Base-by-base conservation (phyloP, 2,888 invertebrate genomes). In the Dastarcus helophoroides region DNA sequence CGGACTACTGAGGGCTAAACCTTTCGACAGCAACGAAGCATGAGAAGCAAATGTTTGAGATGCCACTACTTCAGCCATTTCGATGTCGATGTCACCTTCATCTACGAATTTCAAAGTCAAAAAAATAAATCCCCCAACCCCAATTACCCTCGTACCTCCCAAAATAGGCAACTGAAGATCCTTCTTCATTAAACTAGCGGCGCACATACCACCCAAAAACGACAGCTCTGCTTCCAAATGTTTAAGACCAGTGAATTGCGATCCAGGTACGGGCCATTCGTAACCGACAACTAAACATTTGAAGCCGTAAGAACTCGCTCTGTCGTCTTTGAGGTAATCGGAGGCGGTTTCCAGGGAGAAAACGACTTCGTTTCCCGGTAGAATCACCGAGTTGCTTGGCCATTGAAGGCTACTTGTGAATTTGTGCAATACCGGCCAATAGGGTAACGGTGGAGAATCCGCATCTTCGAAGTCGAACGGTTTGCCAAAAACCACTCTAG, bases 271-370 rank as follows among this genome's bases (percentile, higher is more conserved):
- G 5, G 69, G 77, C 78, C 76, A 89, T 59, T 77, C 91, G 60
- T 75, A 89, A 37, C 79, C 93, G 51, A 82, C 74, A 31, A 82
- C 78, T 15, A 84, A 63, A 53, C 84, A 84, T 39, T 76, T 86
- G 68, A 79, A 94, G 44, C 72, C 80, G 56, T 75, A 89, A 37
- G 77, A 76, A 51, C 75, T 75, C 1, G 77, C 77, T 49, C 82
- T 79, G 42, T 88, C 91, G 60, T 90, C 89, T 50, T 86, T 88
- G 37, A 90, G 74, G 59, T 94, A 95, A 58, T 94, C 83, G 0
- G 94, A 86, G 0, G 94, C 89, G 0, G 95, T 94, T 65, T 97
- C 95, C 53, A 98, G 57, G 0, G 93, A 91, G 60, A 97, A 93
- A 48, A 93, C 77, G 0, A 95, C 82, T 64, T 91, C 88, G 57